Conservation (phyloP, 2,113 vertebrate species). For the Turdus rufiventris region DNA sequence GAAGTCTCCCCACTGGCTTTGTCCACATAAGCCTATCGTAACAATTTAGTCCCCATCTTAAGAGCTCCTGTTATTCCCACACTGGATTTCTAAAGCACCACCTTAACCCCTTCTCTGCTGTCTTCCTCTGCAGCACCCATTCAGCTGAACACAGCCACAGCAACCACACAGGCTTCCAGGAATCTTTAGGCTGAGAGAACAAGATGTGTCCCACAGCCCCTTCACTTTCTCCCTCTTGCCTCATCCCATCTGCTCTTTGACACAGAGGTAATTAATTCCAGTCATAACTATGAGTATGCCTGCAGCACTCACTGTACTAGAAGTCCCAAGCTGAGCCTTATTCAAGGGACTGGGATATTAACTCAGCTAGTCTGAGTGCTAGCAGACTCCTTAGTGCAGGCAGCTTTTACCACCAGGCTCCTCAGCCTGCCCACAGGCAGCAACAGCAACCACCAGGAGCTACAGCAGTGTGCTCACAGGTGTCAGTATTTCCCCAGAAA, state of each 20-base stretch:
- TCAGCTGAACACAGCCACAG: neutral
- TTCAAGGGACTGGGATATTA: neutral
- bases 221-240: neutral
- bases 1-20: conserved; percentile 12
- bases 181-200: neutral
- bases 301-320: neutral
- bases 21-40: neutral
- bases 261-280: neutral
- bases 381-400: neutral
- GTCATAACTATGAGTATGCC: neutral
- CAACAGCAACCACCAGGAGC: neutral
- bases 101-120: conserved; percentile 3
- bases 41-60: neutral
- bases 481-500: neutral
- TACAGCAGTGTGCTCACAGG: neutral
- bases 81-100: neutral
- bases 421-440: neutral
- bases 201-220: neutral
- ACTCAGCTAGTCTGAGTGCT: neutral
- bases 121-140: neutral
- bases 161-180: neutral
- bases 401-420: neutral
- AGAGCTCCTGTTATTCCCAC: neutral
- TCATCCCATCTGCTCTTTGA: neutral
- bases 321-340: neutral